These are phyloP conservation scores for Ctenomys sociabilis DNA, from an alignment of 2,113 vertebrate species.

Conservation along the genomic window DNA sequence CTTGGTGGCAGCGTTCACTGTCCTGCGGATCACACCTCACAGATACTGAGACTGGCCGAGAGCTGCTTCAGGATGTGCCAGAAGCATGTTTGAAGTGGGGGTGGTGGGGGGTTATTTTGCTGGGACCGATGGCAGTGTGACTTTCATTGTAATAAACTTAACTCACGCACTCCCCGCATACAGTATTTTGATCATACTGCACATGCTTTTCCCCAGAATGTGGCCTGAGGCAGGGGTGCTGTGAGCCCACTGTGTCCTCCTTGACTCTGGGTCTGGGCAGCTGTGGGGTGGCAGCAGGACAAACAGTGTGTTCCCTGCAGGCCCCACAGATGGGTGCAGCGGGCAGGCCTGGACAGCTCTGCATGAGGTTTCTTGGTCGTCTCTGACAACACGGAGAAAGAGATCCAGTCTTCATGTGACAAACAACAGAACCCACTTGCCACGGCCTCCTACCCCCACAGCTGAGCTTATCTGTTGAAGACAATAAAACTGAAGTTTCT, in stretches of 20 bases:
- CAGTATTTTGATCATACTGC: neutral
- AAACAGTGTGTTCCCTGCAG: neutral
- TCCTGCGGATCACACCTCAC: neutral
- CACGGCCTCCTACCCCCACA: neutral
- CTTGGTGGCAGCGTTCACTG: neutral
- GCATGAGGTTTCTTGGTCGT: neutral
- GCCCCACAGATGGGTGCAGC: neutral
- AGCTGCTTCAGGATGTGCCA: neutral
- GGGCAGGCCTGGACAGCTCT: neutral
- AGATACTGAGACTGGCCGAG: neutral
- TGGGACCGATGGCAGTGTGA: neutral
- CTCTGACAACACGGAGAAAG: neutral
- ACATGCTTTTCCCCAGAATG: neutral
- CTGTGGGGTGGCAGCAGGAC: neutral
- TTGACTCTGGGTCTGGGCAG: neutral
- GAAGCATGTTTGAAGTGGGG: neutral
- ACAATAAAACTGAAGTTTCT: slow-evolving; percentile 55
- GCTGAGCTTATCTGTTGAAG: slow-evolving; percentile 61
- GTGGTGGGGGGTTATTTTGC: neutral
- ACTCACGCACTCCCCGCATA: neutral
- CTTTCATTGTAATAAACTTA: neutral
- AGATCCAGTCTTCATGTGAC: slow-evolving; percentile 17
- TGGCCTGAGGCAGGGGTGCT: neutral
- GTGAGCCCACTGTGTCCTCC: neutral
- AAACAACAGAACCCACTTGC: slow-evolving; percentile 37